Base-by-base conservation (phyloP, 53 echinoderm and acorn worm species). In the Temnopleurus reevesii region DNA sequence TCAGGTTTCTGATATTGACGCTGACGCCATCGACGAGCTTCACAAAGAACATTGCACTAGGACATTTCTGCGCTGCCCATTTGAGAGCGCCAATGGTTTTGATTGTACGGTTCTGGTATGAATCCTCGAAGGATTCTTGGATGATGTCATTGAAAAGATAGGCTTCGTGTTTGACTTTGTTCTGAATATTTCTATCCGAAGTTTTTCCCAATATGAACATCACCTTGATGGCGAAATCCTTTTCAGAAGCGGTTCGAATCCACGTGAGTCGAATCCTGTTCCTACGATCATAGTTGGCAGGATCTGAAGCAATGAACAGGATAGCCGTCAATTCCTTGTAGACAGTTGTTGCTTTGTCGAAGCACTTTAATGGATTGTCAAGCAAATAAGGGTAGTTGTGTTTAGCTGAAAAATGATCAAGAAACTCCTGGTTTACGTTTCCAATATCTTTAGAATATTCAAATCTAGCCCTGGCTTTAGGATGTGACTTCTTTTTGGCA, bases 21-120 rank as follows among this genome's bases (percentile, higher is more conserved):
- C 55, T 33, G 26, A 80, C 89, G 56, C 79, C 89, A 25, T 89
- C 89, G 80, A 79, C 89, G 55, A 89, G 77, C 41, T 89, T 89
- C 44, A 77, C 43, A 57, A 89, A 77, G 58, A 55, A 89, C 45
- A 23, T 43, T 2, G 89, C 80, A 8, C 45, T n/a, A 0, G 45
- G 77, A 43, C 89, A 89, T 12, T 9, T 56, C 31, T 55, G 41
- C 13, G 89, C 56, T 25, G 77, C 89, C 89, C 89, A 89, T 46
- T 89, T 77, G 29, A 89, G 77, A 38, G 56, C 77, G 21, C 61
- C 89, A 18, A 89, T 58, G 45, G 89, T 89, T 33, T 89, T 89
- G 46, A 89, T 19, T 1, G 77, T 56, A 36, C 77, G 58, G 47
- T 89, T 77, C 4, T 55, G 28, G 45, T 89, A 89, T 21, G 89